A percentile compares a stretch with the other conserved stretches of the same genome.
These are phyloP conservation scores for Chelmon rostratus DNA, from an alignment of 2,797 vertebrate genomes.

Conservation along the genomic window DNA sequence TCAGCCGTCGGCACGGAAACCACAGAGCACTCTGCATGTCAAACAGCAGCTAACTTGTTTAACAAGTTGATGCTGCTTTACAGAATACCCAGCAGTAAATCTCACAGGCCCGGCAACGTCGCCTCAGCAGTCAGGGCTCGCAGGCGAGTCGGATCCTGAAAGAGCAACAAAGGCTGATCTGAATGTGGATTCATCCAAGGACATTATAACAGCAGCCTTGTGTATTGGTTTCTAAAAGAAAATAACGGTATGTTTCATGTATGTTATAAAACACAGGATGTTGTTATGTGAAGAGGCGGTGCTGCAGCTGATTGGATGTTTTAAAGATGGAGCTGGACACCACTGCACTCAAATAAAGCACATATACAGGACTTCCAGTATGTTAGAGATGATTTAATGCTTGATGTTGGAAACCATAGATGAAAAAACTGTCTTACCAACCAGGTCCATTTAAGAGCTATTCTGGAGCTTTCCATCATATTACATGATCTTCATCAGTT, in stretches of 20 bases:
- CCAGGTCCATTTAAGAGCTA: too few relatives aligned
- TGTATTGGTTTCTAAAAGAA: too few relatives aligned
- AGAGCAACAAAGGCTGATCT: constrained; percentile 18
- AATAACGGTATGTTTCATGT: not conserved
- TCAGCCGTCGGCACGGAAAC: not conserved
- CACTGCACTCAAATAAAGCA: too few relatives aligned
- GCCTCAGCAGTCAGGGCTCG: constrained; percentile 37
- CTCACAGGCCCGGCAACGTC: constrained; percentile 55
- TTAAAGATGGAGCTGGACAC: too few relatives aligned
- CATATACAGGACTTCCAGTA: too few relatives aligned
- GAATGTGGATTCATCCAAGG: not conserved
- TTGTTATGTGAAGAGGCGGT: not conserved
- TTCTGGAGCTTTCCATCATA: too few relatives aligned
- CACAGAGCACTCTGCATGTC: not conserved
- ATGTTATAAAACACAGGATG: not conserved
- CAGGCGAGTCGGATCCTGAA: constrained; percentile 59
- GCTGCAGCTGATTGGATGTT: too few relatives aligned
- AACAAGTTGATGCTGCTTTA: not conserved
- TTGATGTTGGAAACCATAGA: too few relatives aligned
- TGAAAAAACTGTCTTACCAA: too few relatives aligned
- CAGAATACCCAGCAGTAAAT: not conserved
- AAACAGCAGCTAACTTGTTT: not conserved
- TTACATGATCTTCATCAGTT: too few relatives aligned
- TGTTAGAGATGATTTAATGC: too few relatives aligned
- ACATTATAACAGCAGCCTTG: not conserved